These are phyloP conservation scores for Danio kyathit DNA, from an alignment of 2,797 vertebrate genomes.

Conservation along the genomic window DNA sequence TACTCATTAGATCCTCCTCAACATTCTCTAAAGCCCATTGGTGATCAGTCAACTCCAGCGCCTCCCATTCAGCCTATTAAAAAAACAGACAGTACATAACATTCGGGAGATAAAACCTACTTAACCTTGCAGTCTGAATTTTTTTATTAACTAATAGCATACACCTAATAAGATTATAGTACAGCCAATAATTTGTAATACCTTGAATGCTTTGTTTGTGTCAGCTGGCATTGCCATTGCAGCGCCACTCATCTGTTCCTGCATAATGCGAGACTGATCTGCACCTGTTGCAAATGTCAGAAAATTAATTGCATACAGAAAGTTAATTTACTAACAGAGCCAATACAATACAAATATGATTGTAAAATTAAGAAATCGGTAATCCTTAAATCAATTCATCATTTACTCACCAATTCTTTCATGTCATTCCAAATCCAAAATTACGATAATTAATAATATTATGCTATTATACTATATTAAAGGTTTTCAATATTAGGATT, in stretches of 20 bases:
- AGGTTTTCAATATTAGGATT: too few species aligned
- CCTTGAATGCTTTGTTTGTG: conserved; percentile 99
- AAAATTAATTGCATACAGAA: conserved; percentile 3
- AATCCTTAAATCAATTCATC: too few species aligned
- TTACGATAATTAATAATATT: too few species aligned
- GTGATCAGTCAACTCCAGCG: conserved; percentile 96
- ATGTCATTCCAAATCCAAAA: too few species aligned
- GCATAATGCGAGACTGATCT: conserved; percentile 98
- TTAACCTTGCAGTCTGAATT: neutral
- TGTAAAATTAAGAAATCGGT: neutral
- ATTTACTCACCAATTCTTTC: too few species aligned
- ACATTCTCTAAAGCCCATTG: conserved; percentile 97
- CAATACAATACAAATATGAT: neutral
- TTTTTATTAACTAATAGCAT: neutral
- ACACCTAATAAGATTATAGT: neutral
- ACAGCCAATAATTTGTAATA: conserved; percentile 62
- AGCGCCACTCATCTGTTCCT: conserved; percentile 99
- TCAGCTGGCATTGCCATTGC: conserved; percentile 99
- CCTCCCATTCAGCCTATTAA: conserved; percentile 96
- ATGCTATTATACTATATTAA: too few species aligned
- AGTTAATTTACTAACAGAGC: neutral
- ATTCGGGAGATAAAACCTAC: neutral
- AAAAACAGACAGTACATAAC: conserved; percentile 48
- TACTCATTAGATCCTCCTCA: conserved; percentile 96
- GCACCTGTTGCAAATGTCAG: conserved; percentile 77